Evolutionary conservation across 1,140 invertebrate species (phyloP).

Genomic region (Copidosoma floridanum): DNA sequence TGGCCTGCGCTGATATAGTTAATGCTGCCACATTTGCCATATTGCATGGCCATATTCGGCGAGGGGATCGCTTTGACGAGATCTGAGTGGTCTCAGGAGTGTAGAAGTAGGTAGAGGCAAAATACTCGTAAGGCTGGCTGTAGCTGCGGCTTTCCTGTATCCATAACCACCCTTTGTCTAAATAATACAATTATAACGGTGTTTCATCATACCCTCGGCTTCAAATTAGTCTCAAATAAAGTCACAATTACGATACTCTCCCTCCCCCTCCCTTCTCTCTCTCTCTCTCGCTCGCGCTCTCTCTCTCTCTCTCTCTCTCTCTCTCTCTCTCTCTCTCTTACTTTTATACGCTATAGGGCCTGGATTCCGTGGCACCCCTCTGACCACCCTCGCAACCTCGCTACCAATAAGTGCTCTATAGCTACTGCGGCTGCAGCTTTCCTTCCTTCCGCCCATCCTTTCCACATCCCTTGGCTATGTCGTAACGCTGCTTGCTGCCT

Average conservation of each 20-base stretch:
- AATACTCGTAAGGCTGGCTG: conserved; percentile 40
- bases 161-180: conserved; percentile 58
- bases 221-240: conserved; percentile 59
- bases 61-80: conserved; percentile 35
- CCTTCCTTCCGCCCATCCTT: no score
- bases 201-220: conserved; percentile 56
- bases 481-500: conserved; percentile 6
- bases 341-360: no score
- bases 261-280: conserved; percentile 26
- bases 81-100: conserved; percentile 40
- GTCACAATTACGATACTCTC: conserved; percentile 55
- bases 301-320: no score
- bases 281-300: conserved; percentile 25
- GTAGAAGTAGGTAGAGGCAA: conserved; percentile 39
- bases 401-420: no score
- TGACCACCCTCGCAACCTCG: no score
- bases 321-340: no score
- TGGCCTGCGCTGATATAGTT: no score
- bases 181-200: conserved; percentile 56
- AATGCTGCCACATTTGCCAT: conserved; percentile 54
- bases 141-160: conserved; percentile 44
- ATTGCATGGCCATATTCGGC: conserved; percentile 5
- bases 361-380: no score
- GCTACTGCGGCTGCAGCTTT: no score
- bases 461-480: background rate